Evolutionary conservation across 2,888 invertebrate species (phyloP).

Genomic region (Nudaria mundana): DNA sequence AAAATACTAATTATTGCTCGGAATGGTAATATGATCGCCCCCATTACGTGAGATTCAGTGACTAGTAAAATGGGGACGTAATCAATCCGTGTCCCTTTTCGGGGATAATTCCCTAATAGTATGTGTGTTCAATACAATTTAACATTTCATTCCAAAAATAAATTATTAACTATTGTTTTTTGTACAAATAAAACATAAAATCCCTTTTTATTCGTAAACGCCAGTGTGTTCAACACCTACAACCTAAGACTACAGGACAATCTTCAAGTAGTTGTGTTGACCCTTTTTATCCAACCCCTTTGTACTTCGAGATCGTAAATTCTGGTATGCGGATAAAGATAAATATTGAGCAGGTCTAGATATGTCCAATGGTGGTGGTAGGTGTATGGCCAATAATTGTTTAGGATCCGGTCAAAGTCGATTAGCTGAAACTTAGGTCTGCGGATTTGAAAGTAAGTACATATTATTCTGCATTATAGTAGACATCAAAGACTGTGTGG

Average conservation of each 20-base stretch:
- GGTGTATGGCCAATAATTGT: slow-evolving; percentile 3
- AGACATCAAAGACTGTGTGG: no score
- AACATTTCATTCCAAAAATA: no score
- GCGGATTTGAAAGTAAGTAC: not conserved
- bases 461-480: no score
- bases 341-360: not conserved
- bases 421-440: not conserved
- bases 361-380: slow-evolving; percentile 2
- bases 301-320: not conserved
- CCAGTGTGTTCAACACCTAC: not conserved
- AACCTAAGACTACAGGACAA: not conserved
- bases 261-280: slow-evolving; percentile 1
- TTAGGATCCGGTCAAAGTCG: not conserved
- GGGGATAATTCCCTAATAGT: no score
- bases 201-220: not conserved
- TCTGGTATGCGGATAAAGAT: slow-evolving; percentile 1
- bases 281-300: slow-evolving; percentile 7
- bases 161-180: no score
- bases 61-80: no score
- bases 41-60: no score
- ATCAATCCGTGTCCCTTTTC: no score
- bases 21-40: no score
- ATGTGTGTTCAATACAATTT: no score
- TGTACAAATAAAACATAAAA: not conserved
- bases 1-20: no score